These are phyloP conservation scores for Drosophila kepulauana DNA, from an alignment of 1,140 invertebrate genomes.

Conservation along the genomic window DNA sequence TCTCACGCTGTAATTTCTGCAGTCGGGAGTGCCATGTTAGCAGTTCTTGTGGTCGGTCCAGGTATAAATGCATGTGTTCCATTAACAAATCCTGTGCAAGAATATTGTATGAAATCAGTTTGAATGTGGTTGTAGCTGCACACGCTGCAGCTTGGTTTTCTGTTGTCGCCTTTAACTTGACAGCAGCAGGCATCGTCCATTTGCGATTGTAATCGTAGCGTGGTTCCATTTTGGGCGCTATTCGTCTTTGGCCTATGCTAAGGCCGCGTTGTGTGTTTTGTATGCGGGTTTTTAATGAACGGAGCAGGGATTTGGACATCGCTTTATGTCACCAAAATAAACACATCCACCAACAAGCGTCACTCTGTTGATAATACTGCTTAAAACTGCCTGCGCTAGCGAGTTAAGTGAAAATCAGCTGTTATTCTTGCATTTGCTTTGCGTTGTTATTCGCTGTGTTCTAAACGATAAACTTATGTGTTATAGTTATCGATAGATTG, in stretches of 20 bases:
- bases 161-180: background rate
- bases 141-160: no score
- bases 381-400: conserved; percentile 8
- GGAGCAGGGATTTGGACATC: conserved; percentile 57
- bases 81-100: conserved; percentile 93
- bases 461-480: background rate
- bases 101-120: conserved; percentile 93
- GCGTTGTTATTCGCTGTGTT: conserved; percentile 8
- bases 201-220: conserved; percentile 54
- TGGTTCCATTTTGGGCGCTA: conserved; percentile 31
- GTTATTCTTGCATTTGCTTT: conserved; percentile 39
- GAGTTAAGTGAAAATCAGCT: conserved; percentile 16
- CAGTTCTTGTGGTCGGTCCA: conserved; percentile 86
- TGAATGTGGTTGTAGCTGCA: conserved; percentile 33
- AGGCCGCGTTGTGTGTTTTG: conserved; percentile 13
- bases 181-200: conserved; percentile 12
- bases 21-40: conserved; percentile 91
- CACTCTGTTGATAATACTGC: background rate
- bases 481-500: conserved; percentile 33
- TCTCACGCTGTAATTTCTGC: conserved; percentile 89
- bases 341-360: background rate
- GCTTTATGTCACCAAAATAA: background rate
- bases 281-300: conserved; percentile 12
- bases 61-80: conserved; percentile 91
- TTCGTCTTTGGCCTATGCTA: background rate